Base-by-base conservation (phyloP, 2,888 invertebrate species). In the Apotomis turbidana region DNA sequence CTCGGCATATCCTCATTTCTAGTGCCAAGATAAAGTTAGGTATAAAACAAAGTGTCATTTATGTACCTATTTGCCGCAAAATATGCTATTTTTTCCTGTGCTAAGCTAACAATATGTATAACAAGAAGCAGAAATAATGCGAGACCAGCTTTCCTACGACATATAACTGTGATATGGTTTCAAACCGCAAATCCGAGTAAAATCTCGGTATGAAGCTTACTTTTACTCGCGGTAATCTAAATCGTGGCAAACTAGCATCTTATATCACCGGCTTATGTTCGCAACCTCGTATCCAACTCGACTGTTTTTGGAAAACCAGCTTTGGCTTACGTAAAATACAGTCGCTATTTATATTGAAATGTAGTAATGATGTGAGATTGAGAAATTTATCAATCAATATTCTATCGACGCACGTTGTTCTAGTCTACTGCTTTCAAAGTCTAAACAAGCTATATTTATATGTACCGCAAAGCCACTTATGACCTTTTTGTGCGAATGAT, bases 171-270 rank as follows among this genome's bases (percentile, higher is more conserved):
- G 57, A 57, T 68, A 71, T 61, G 57, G 71, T 68, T 71, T 57
- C 9, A 36, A 71, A 71, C 71, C 71, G 71, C 71, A 71, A 71
- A 71, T 70, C 70, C 64, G 51, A 68, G 68, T 64, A 59, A 68
- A 64, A 72, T 72, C 72, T 58, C 36, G 55, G 55, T n/a, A 44
- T 57, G 12, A 68, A 59, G 58, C 71, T 59, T 51, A 52, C 59
- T 68, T 59, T 59, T 68, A 52, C 51, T 62, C 38, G 54, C 60
- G 61, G 55, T 69, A 71, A 71, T 71, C 67, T 67, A 59, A 67
- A 57, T 67, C 61, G 71, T 67, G 67, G 60, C 55, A 44, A 67
- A 61, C 71, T 49, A 44, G 67, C 44, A 59, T 64, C 55, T 71
- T 59, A 64, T 60, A 61, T 67, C 13, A 54, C 44, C 55, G 10